phyloP scores from a whole-genome alignment of 37 sponge, comb jelly and placozoan genomes.

The Haliclona indistincta region DNA sequence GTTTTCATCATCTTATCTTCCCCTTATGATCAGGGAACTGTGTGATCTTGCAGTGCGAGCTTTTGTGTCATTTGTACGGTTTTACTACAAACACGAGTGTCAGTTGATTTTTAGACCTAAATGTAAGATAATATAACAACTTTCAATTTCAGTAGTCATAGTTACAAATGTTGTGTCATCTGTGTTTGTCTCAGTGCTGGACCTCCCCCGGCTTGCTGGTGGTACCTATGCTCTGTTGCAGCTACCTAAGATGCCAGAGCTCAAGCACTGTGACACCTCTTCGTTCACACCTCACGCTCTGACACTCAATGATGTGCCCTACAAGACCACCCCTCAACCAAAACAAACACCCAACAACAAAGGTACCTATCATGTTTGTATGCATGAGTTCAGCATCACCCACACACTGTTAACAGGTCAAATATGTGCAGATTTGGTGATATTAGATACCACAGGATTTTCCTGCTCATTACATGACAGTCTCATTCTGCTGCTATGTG shows the following conservation, averaged over 20 bases:
- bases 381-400: no score
- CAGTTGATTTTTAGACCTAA: conserved; percentile 86
- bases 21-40: conserved; percentile 60
- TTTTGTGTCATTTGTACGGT: conserved; percentile 94
- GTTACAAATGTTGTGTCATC: not conserved
- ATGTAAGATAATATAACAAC: conserved; percentile 38
- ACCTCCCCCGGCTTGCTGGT: conserved; percentile 72
- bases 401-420: no score
- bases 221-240: conserved; percentile 84
- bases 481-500: no score
- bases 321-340: no score
- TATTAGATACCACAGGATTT: no score
- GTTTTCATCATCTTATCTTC: not conserved
- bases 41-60: conserved; percentile 85
- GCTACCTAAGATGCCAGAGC: conserved; percentile 94
- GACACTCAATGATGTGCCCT: conserved; percentile 19
- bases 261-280: conserved; percentile 44
- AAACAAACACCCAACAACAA: no score
- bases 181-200: conserved; percentile 56
- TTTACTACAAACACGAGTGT: conserved; percentile 94
- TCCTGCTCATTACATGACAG: no score
- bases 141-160: not conserved
- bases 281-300: conserved; percentile 26
- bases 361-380: no score
- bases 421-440: no score